Conservation (phyloP, 2,113 vertebrate genomes). For the Recurvirostra avosetta region DNA sequence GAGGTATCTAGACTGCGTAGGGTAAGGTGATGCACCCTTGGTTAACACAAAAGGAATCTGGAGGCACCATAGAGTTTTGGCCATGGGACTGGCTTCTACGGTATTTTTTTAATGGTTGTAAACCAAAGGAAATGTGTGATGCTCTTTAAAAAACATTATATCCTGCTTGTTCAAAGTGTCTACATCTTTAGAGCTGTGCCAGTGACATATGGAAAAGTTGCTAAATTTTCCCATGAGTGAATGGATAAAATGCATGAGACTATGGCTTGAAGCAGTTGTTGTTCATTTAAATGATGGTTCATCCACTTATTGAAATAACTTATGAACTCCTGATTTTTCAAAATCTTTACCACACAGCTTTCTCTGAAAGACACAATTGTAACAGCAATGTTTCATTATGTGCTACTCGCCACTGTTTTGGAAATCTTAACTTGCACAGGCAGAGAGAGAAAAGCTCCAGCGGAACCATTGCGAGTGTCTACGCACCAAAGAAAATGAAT, state of each 20-base stretch:
- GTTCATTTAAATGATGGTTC: not conserved
- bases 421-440: not conserved
- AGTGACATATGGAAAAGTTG: not conserved
- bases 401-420: not conserved
- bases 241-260: not conserved
- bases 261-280: not conserved
- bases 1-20: not conserved
- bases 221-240: not conserved
- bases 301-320: not conserved
- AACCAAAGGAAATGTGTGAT: not conserved
- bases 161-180: not conserved
- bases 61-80: not conserved
- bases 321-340: not conserved
- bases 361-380: not conserved
- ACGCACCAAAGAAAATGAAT: not conserved
- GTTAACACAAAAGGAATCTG: not conserved
- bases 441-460: not conserved
- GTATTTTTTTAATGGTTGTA: not conserved
- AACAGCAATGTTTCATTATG: not conserved
- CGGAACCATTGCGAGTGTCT: accelerated
- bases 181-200: not conserved
- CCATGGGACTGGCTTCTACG: not conserved
- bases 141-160: not conserved
- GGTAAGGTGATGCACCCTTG: not conserved
- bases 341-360: not conserved